Evolutionary conservation across 2,797 vertebrate species (phyloP), one percentile per base, ranked within the genome.

Genomic region (Danio aesculapii): DNA sequence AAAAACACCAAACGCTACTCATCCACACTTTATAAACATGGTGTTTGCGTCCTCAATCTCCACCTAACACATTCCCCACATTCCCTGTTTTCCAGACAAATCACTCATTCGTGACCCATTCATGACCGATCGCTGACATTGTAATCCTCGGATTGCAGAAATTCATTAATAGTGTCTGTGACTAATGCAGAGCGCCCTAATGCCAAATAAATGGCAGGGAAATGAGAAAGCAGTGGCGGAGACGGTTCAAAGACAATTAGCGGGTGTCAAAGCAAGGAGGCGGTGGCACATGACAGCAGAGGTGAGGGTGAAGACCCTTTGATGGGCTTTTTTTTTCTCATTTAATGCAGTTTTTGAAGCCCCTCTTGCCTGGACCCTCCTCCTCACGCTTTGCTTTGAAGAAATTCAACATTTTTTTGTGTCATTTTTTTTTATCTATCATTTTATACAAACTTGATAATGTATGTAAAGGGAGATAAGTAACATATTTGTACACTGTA

Each of bases 31-130:
- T 89, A 89, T 89, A 92, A 79, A 84, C 67, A 49, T 87, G 83
- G 90, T 89, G 87, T 90, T 89, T 90, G 90, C 89, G 88, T 84
- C 90, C 90, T 92, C 86, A 88, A 84, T 91, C 88, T 88, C 88
- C 88, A 90, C 89, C 86, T 84, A 85, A 88, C 88, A 69, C 81
- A 92, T 93, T 93, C 92, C 44, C 13, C 87, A 90, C 10, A 0
- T 62, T 21, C 90, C 72, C 89, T 91, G 90, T 92, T 88, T 89
- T 87, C 87, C 87, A 93, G 87, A 87, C 86, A 79, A 86, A 87
- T 88, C 87, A 89, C 89, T 92, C 89, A 89, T 89, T 89, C 86
- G 84, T 79, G 89, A 92, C 91, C 89, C 89, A 64, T 82, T 75
- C 19, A 14, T 63, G 78, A 88, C 90, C 88, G 77, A 61, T 85